A percentile compares a stretch with the other conserved stretches of the same genome.
phyloP scores from a whole-genome alignment of 1,140 invertebrate genomes.

The Sycophila sp. region DNA sequence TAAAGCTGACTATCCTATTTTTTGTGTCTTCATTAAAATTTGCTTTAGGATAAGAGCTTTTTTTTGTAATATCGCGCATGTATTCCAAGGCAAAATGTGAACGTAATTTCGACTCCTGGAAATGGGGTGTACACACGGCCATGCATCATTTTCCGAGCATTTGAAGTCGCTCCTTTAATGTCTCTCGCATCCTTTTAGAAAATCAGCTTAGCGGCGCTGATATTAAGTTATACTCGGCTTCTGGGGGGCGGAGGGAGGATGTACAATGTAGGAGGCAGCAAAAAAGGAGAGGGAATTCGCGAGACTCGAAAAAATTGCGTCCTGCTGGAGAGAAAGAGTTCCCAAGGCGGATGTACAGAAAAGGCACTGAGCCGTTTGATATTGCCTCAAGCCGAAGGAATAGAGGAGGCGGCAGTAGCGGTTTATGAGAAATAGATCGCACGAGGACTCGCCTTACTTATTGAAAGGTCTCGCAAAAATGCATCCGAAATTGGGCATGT shows the following conservation, averaged over 20 bases:
- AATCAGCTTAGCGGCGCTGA: conserved; percentile 5
- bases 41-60: too few relatives aligned
- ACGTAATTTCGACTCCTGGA: conserved; percentile 2
- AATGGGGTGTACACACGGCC: not conserved
- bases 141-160: too few relatives aligned
- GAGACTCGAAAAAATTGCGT: not conserved
- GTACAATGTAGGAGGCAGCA: conserved; percentile 1
- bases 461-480: conserved; percentile 23
- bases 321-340: not conserved
- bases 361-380: conserved; percentile 15
- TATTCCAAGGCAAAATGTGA: too few relatives aligned
- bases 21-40: too few relatives aligned
- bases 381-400: not conserved
- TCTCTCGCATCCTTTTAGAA: conserved; percentile 1
- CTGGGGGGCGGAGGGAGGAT: too few relatives aligned
- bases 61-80: too few relatives aligned
- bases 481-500: not conserved
- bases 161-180: too few relatives aligned
- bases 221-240: conserved; percentile 9
- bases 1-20: too few relatives aligned
- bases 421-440: conserved; percentile 25
- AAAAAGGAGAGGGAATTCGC: not conserved
- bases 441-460: not conserved
- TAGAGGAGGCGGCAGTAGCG: not conserved
- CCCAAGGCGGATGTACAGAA: not conserved